Evolutionary conservation across 2,113 vertebrate species (phyloP), one percentile per base, ranked within the genome.

Genomic region (Leptobrachium leishanense): DNA sequence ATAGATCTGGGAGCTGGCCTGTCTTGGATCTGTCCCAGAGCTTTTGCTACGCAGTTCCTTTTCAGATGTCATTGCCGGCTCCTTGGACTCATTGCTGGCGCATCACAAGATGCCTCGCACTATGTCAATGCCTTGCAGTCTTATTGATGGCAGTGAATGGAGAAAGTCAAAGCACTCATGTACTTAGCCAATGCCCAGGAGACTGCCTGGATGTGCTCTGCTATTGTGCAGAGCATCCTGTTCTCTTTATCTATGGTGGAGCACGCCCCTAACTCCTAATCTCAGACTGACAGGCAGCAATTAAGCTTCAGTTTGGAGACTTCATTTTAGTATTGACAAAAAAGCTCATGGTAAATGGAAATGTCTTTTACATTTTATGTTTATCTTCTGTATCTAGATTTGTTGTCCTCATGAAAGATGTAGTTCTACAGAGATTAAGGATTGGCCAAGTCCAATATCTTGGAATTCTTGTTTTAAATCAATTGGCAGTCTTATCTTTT

Each of bases 131-230:
- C 55, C 55, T 59, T 15, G 55, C 55, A 13, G 10, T 59, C 10
- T 59, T 59, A 59, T 59, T 11, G 10, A 11, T 59, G 11, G 55
- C 8, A 59, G 13, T 15, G 10, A 6, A 44, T 39, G 4, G 15
- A 11, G 31, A 15, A 62, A 13, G 5, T 63, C 72, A 74, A 74
- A 20, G 57, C 13, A 53, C 1, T 59, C 72, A 63, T 74, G 57
- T 74, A 43, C 43, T 57, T 39, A 39, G 6, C 55, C 8, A 53
- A 63, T 46, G 55, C 55, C 55, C 55, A 59, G 13, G 55, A 59
- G 55, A 59, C 55, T 50, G 20, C 20, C 20, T 54, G 55, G 55
- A 59, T 59, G 55, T 59, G 55, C 55, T 59, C 11, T 59, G 55
- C 55, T 1, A 12, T 59, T 59, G 13, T 59, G 55, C 43, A 46